phyloP scores from a whole-genome alignment of 2,888 invertebrate genomes.

The Brenthis hecate region DNA sequence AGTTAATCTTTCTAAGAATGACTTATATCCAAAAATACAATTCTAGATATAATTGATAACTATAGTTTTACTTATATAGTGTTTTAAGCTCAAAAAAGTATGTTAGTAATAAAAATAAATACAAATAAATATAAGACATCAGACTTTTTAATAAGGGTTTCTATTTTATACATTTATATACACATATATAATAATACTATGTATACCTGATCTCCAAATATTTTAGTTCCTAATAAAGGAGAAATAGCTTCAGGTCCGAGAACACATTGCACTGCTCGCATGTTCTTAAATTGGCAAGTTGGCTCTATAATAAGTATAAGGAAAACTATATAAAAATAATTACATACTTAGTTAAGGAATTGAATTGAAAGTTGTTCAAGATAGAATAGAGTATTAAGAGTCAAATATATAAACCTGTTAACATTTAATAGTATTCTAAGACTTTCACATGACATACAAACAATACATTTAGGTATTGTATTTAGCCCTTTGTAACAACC shows the following conservation, averaged over 20 bases:
- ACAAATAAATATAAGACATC: neutral
- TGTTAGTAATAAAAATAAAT: neutral
- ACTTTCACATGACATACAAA: too few species aligned
- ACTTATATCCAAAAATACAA: neutral
- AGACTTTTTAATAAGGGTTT: too few species aligned
- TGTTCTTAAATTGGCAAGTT: conserved; percentile 57
- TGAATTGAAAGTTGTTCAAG: too few species aligned
- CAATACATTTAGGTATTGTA: neutral
- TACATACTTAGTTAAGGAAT: too few species aligned
- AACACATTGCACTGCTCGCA: conserved; percentile 68
- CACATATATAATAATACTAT: neutral
- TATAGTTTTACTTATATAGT: too few species aligned
- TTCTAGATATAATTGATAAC: neutral
- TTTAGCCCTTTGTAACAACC: too few species aligned
- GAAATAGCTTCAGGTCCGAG: conserved; percentile 55
- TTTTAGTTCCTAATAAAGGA: conserved; percentile 26
- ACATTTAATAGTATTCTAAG: too few species aligned
- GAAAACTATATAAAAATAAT: neutral
- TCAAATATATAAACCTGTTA: neutral
- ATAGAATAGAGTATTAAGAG: too few species aligned
- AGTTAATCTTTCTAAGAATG: too few species aligned
- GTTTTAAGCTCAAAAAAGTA: too few species aligned
- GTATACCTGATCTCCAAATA: conserved; percentile 43
- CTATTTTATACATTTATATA: too few species aligned
- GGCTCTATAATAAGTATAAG: conserved; percentile 25